Conservation (phyloP, 2,113 vertebrate species). For the Colossoma macropomum region DNA sequence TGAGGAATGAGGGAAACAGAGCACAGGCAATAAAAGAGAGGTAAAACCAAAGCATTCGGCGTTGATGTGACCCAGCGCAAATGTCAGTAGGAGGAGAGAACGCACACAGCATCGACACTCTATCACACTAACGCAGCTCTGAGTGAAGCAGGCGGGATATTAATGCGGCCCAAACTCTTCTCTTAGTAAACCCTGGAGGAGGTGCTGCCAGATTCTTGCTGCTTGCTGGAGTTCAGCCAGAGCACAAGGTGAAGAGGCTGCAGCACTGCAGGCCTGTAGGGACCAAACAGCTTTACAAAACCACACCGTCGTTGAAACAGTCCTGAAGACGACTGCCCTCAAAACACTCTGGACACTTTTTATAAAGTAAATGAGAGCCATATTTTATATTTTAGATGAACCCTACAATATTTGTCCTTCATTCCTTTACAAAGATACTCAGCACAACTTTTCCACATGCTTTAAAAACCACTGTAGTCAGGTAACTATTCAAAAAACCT, state of each 20-base stretch:
- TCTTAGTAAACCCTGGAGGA: neutral
- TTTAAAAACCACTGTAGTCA: too few relatives aligned
- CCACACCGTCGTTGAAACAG: neutral
- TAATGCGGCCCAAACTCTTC: neutral
- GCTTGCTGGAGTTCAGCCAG: neutral
- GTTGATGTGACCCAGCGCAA: conserved; percentile 18
- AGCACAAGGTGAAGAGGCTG: neutral
- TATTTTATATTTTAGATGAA: too few relatives aligned
- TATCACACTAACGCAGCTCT: neutral
- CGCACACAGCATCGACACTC: neutral
- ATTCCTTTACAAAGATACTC: neutral
- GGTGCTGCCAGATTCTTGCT: neutral
- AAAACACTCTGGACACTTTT: neutral
- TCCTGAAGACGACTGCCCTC: neutral
- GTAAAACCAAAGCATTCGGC: neutral
- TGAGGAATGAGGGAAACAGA: conserved; percentile 22
- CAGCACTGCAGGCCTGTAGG: neutral
- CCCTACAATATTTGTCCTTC: too few relatives aligned
- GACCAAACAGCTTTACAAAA: conserved; percentile 17
- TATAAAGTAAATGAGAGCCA: too few relatives aligned
- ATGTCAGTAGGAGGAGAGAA: conserved; percentile 42
- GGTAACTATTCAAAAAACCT: neutral
- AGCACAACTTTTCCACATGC: too few relatives aligned
- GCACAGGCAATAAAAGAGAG: conserved; percentile 9
- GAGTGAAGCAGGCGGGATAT: neutral